These are phyloP conservation scores for Pseudochromis fuscus DNA, from an alignment of 2,797 vertebrate genomes.

Conservation along the genomic window DNA sequence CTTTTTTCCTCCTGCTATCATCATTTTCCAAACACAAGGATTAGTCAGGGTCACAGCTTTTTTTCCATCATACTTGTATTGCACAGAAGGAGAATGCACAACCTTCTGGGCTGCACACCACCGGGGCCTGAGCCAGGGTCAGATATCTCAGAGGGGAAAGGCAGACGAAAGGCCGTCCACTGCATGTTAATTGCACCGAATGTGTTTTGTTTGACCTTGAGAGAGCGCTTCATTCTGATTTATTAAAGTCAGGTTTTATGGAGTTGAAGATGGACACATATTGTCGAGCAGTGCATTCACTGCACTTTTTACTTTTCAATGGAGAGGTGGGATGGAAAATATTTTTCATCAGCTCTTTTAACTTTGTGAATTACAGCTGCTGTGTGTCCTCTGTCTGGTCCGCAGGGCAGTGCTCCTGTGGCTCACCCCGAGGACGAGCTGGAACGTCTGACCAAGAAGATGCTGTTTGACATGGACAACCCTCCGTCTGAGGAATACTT, in stretches of 20 bases:
- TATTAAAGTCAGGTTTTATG: slow-evolving; percentile 50
- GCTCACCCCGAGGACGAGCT: slow-evolving; percentile 96
- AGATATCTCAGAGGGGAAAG: slow-evolving; percentile 69
- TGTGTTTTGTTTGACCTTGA: slow-evolving; percentile 66
- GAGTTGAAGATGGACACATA: slow-evolving; percentile 6
- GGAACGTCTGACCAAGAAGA: slow-evolving; percentile 98
- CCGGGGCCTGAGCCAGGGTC: slow-evolving; percentile 79
- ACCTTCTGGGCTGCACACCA: slow-evolving; percentile 67
- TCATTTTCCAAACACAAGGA: slow-evolving; percentile 69
- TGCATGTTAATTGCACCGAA: slow-evolving; percentile 73
- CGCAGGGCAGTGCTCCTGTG: slow-evolving; percentile 82
- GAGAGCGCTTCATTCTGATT: slow-evolving; percentile 42
- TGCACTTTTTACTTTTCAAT: slow-evolving; percentile 3
- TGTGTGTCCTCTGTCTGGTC: slow-evolving; percentile 35
- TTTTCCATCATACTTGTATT: slow-evolving; percentile 60
- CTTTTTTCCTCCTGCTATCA: slow-evolving; percentile 51
- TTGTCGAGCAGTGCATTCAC: slow-evolving; percentile 6
- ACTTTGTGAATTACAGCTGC: slow-evolving; percentile 25
- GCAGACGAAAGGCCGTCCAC: slow-evolving; percentile 44
- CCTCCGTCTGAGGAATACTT: slow-evolving; percentile 97
- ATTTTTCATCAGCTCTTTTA: neutral
- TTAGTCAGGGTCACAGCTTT: slow-evolving; percentile 71
- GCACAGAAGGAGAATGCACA: slow-evolving; percentile 66
- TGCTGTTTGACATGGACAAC: slow-evolving; percentile 98
- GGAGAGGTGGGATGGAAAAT: slow-evolving; percentile 14